Evolutionary conservation across 2,888 invertebrate genomes (phyloP), one percentile per base, ranked within the genome.

Genomic region (Hypomecis atomaria): DNA sequence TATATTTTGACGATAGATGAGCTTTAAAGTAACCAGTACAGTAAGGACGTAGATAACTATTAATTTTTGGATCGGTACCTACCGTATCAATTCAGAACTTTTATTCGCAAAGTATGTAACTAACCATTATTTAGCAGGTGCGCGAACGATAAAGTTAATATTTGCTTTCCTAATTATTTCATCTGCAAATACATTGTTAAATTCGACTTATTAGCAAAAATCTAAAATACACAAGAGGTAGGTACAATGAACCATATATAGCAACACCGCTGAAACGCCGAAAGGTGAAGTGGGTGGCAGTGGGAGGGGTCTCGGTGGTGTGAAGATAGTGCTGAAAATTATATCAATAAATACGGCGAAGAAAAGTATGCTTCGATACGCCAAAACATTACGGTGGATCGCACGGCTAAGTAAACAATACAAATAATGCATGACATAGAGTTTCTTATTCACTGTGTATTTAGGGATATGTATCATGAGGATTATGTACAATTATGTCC

Each of bases 311-410:
- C 52, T 48, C 60, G 33, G 56, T 43, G 45, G 38, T 34, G 52
- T 38, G 52, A 47, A 57, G 44, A 65, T 54, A 57, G 60, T 63
- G 66, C 60, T 65, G 65, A 62, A 64, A 69, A 72, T 74, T 69
- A 69, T 73, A 71, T 75, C 74, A 71, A 75, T 75, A 67, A 55
- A 69, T 48, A 48, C 47, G 33, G 13, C 13, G 10, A 57, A 47
- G 54, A 44, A 60, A 55, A 50, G 62, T 50, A 62, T 33, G 40
- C 38, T 66, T 43, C 53, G 48, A 52, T 40, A 65, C 33, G 6
- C 8, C 36, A 10, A 37, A 36, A 11, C 13, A 5, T 1, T 43
- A n/a, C 9, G 5, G 40, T 23, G 23, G 23, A 23, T 23, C 23
- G 23, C 23, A 23, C 23, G 23, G 23, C 23, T 23, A 23, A 23